Base-by-base conservation (phyloP, 2,113 vertebrate species). In the Nycticorax nycticorax region DNA sequence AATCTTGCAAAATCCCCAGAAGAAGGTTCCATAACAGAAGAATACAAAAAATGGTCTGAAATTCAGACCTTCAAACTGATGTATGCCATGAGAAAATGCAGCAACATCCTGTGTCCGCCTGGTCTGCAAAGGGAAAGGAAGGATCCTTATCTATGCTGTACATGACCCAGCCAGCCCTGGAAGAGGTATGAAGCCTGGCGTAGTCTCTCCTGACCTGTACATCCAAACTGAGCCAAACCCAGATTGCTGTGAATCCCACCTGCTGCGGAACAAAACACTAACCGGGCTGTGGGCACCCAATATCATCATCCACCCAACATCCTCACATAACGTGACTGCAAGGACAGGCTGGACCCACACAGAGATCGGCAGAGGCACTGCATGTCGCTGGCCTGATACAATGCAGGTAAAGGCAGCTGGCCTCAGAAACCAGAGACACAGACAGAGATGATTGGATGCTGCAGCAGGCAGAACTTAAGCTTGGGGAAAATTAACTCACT, bases 251-350 rank as follows among this genome's bases (percentile, higher is more conserved):
- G 73, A 69, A 30, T 48, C n/a, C 33, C n/a, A 53, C 17, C 12
- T 48, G 48, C 45, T 69, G 33, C 57, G 83, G 79, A 72, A 39
- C 19, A 72, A 39, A 83, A n/a, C 41, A 19, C 32, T 72, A 37
- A 15, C 3, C 47, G 47, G 21, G 19, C 37, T 85, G 28, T 33
- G 52, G 28, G 26, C 26, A 66, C 5, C 12, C 64, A 48, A 1
- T 0, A 0, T 23, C 2, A 0, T 1, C 4, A 60, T 30, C 30
- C 14, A 32, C 17, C 24, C 71, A 50, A 11, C 7, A 72, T 12
- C 23, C 13, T 64, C 66, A 52, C 18, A 10, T 39, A 56, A 30
- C 3, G n/a, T 21, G 41, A 57, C 13, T 3, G 1, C 37, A 77
- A 57, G 75, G 18, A 35, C 16, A 60, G 20, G 12, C 39, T 68